phyloP scores from a whole-genome alignment of 1,140 invertebrate genomes.

The Psix sp. region DNA sequence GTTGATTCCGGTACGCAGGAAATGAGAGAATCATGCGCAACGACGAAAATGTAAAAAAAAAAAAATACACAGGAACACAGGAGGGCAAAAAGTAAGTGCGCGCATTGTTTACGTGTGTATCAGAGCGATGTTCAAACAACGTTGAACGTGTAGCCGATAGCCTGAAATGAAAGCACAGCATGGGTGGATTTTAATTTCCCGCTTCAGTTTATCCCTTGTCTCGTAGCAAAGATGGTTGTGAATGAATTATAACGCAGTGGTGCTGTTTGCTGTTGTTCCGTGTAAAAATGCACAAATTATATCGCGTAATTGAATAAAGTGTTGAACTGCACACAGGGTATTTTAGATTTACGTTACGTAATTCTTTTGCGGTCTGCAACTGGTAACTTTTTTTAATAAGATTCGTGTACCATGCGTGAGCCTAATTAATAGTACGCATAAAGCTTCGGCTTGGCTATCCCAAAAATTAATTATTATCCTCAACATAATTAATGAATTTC shows the following conservation, averaged over 20 bases:
- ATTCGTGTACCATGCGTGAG: slow-evolving; percentile 7
- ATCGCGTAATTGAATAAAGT: slow-evolving; percentile 37
- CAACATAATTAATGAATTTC: slow-evolving; percentile 8
- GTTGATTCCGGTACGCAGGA: slow-evolving; percentile 56
- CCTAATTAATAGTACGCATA: slow-evolving; percentile 24
- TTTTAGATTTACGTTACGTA: slow-evolving; percentile 12
- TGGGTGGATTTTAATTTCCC: slow-evolving; percentile 47
- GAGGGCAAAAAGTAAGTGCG: slow-evolving; percentile 26
- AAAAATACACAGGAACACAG: slow-evolving; percentile 9
- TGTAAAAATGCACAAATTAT: slow-evolving; percentile 32
- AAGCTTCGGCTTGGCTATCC: slow-evolving; percentile 4
- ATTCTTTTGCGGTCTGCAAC: slow-evolving; percentile 1
- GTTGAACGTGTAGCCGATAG: slow-evolving; percentile 18
- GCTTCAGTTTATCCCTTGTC: slow-evolving; percentile 20
- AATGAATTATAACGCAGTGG: slow-evolving; percentile 35
- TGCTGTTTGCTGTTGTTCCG: slow-evolving; percentile 5
- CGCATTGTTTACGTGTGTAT: slow-evolving; percentile 9
- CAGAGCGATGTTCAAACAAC: slow-evolving; percentile 10
- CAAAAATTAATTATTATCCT: slow-evolving; percentile 16
- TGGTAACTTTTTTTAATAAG: slow-evolving; percentile 19
- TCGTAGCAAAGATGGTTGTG: slow-evolving; percentile 20
- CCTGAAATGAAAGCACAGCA: slow-evolving; percentile 13
- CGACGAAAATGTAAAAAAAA: slow-evolving; percentile 33
- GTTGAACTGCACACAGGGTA: slow-evolving; percentile 33
- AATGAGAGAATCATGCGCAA: slow-evolving; percentile 59